Evolutionary conservation across 2,888 invertebrate species (phyloP).

Genomic region (Eilema depressum): DNA sequence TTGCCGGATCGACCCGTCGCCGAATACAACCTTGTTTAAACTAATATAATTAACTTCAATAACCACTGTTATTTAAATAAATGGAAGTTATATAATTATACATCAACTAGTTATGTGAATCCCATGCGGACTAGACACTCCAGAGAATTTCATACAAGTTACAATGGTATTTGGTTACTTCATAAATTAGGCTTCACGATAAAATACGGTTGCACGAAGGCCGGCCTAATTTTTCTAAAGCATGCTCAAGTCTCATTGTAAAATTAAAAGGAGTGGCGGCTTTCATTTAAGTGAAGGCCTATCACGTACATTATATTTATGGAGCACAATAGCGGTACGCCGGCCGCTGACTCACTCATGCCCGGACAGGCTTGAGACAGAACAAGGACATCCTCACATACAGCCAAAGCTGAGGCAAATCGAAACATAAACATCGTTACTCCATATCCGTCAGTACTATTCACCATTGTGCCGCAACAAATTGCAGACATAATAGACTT

Average conservation of each 20-base stretch:
- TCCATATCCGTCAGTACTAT: conserved; percentile 82
- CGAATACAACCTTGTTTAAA: conserved; percentile 54
- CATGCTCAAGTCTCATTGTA: conserved; percentile 28
- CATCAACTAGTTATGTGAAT: too few relatives aligned
- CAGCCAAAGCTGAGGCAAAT: conserved; percentile 72
- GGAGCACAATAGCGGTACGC: conserved; percentile 71
- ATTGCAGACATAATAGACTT: conserved; percentile 81
- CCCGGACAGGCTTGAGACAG: conserved; percentile 65
- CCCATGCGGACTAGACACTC: conserved; percentile 17
- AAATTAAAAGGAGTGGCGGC: conserved; percentile 41
- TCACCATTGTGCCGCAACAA: conserved; percentile 84
- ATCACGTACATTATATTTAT: conserved; percentile 64
- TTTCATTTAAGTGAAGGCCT: conserved; percentile 57
- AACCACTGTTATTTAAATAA: conserved; percentile 23
- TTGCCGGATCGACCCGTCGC: conserved; percentile 47
- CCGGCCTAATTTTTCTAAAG: conserved; percentile 35
- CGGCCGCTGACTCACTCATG: conserved; percentile 77
- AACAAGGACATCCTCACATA: conserved; percentile 79
- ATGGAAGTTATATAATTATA: not conserved
- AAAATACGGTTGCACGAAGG: conserved; percentile 35
- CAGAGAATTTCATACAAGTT: conserved; percentile 30
- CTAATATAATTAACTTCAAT: conserved; percentile 53
- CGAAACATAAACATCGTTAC: conserved; percentile 83
- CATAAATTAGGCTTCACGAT: conserved; percentile 43
- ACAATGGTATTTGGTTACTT: conserved; percentile 14